A percentile compares a stretch with the other conserved stretches of the same genome.
phyloP scores from a whole-genome alignment of 2,888 invertebrate genomes.

The Drosophila paranaensis region DNA sequence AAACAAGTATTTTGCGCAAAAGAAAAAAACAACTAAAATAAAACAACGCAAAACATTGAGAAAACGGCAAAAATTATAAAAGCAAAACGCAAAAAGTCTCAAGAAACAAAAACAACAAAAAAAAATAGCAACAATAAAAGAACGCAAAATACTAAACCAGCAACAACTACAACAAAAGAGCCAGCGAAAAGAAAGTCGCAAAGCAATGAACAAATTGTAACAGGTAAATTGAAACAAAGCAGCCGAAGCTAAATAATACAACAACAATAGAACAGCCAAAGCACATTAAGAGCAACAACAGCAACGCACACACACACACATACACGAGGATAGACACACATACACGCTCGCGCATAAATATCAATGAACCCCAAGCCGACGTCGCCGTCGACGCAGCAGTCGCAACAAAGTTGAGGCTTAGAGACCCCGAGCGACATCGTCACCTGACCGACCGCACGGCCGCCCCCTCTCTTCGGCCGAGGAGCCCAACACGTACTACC shows the following conservation, averaged over 20 bases:
- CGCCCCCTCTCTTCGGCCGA: conserved; percentile 10
- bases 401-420: conserved; percentile 25
- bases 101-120: neutral
- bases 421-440: conserved; percentile 25
- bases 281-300: conserved; percentile 3
- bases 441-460: conserved; percentile 5
- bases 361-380: conserved; percentile 64
- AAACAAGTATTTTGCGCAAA: conserved; percentile 39
- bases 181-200: conserved; percentile 39
- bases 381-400: neutral
- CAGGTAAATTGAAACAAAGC: conserved; percentile 66
- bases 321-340: neutral
- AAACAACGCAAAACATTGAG: conserved; percentile 33
- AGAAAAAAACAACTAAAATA: conserved; percentile 13
- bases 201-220: conserved; percentile 61
- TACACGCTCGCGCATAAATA: conserved; percentile 44
- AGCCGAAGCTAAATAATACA: conserved; percentile 24
- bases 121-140: conserved; percentile 38
- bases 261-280: conserved; percentile 20
- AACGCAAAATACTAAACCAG: conserved; percentile 31
- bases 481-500: conserved; percentile 41
- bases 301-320: no score
- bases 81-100: conserved; percentile 57
- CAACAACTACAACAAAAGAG: conserved; percentile 16
- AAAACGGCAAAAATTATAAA: conserved; percentile 53